Conservation (phyloP, 2,797 vertebrate species). For the Sciurus vulgaris region DNA sequence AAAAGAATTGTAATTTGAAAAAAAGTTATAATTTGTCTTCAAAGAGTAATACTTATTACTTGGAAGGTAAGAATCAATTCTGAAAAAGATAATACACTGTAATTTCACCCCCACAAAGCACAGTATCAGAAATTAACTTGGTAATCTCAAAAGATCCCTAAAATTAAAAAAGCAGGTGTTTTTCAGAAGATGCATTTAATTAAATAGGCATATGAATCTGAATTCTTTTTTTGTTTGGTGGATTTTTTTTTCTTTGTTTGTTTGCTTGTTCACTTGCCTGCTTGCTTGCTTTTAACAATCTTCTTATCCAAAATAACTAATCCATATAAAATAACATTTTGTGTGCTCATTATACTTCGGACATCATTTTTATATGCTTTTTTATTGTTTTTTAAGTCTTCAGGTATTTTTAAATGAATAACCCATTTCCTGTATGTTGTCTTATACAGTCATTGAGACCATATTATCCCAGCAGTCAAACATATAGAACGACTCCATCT, state of each 20-base stretch:
- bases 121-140: background rate
- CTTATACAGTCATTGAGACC: background rate
- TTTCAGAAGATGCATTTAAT: background rate
- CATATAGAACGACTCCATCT: background rate
- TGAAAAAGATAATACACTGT: background rate
- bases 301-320: background rate
- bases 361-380: background rate
- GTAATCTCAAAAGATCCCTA: background rate
- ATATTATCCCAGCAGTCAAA: background rate
- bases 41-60: background rate
- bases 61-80: background rate
- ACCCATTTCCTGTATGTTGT: background rate
- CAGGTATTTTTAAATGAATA: background rate
- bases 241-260: too few species aligned
- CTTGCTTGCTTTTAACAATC: slow-evolving; percentile 29
- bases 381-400: slow-evolving; percentile 30
- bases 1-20: background rate
- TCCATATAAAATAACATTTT: background rate
- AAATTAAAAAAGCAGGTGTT: slow-evolving; percentile 42
- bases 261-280: background rate
- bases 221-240: background rate
- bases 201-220: background rate
- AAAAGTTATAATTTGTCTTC: too few species aligned
- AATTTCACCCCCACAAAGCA: slow-evolving; percentile 10
- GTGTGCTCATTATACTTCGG: slow-evolving; percentile 28